Evolutionary conservation across 2,888 invertebrate species (phyloP), one percentile per base, ranked within the genome.

Genomic region (Leptopterna dolabrata): DNA sequence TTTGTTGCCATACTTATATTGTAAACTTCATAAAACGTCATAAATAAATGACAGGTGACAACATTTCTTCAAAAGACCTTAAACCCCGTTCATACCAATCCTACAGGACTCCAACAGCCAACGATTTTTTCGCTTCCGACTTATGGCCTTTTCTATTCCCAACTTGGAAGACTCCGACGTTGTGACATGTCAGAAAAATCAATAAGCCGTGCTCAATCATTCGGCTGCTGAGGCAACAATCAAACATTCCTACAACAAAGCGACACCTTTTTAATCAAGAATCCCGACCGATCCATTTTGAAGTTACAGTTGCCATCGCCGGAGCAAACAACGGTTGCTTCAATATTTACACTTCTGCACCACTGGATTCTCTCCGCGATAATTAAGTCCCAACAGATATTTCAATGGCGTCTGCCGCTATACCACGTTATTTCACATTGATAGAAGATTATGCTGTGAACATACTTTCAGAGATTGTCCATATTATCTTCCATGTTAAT

Each of bases 251-350:
- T 63, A 63, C 63, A 63, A 63, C 24, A 63, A 63, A 63, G 63
- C 63, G 63, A 63, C 63, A 63, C 63, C 63, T 63, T 63, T 63
- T 63, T 63, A 63, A 63, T 63, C 63, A 63, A 63, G 24, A 63
- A 63, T 24, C 63, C 27, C 63, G 3, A 4, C 63, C 19, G 63
- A 11, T 13, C 63, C 24, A 27, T 24, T 63, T 24, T 63, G 63
- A 63, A 24, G 63, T 63, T 11, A 63, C 24, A 7, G 63, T 63
- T 24, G 63, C 63, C 63, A 63, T 63, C 63, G 63, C 63, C 27
- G 9, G 13, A 24, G 63, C 63, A 63, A 63, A 63, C 63, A 63
- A 19, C 13, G 19, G 24, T 63, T 24, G 63, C 11, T 63, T 27
- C 11, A 63, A 63, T 63, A 24, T 63, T 63, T 63, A 63, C 63